phyloP scores from a whole-genome alignment of 1,140 invertebrate genomes.

The Caerostris extrusa region DNA sequence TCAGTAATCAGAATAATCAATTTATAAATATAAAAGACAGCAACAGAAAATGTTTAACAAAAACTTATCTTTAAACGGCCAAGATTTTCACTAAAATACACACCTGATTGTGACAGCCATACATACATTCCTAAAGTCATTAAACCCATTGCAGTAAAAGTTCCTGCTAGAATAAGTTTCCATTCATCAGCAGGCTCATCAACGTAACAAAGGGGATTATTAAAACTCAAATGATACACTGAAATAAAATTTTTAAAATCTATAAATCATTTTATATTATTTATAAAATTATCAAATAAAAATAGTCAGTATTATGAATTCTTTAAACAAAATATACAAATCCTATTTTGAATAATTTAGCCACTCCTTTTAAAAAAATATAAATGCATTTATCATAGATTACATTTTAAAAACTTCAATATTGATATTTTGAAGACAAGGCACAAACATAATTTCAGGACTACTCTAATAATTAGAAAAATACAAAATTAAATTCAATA shows the following conservation, averaged over 20 bases:
- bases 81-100: not conserved
- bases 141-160: conserved; percentile 73
- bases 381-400: not conserved
- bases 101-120: conserved; percentile 38
- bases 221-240: conserved; percentile 75
- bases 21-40: too few relatives aligned
- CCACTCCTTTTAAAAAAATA: not conserved
- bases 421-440: not conserved
- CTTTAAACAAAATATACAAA: not conserved
- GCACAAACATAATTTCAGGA: too few relatives aligned
- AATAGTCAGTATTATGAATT: not conserved
- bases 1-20: too few relatives aligned
- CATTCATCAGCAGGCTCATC: conserved; percentile 68
- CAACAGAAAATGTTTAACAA: too few relatives aligned
- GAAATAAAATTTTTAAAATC: not conserved
- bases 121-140: conserved; percentile 68
- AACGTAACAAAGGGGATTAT: conserved; percentile 45
- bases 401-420: not conserved
- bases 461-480: too few relatives aligned
- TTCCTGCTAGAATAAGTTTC: conserved; percentile 69
- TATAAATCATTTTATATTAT: not conserved
- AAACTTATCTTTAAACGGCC: too few relatives aligned
- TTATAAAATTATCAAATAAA: not conserved
- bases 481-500: too few relatives aligned
- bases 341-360: not conserved